Conservation (phyloP, 2,797 vertebrate genomes). For the Arctocebus calabarensis region DNA sequence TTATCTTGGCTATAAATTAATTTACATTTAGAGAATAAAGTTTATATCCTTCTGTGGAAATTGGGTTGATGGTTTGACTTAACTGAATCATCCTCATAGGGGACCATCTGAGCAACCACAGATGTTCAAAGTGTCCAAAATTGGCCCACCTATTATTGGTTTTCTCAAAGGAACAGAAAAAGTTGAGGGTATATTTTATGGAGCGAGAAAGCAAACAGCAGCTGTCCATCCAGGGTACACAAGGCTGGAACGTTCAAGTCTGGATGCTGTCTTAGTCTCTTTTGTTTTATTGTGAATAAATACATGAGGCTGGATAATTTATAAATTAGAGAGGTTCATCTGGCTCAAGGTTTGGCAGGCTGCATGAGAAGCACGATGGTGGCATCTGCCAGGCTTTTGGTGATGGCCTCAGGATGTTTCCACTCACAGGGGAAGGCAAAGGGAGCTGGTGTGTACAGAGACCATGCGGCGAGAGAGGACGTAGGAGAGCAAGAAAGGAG, state of each 20-base stretch:
- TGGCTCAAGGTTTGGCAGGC: neutral
- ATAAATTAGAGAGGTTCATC: neutral
- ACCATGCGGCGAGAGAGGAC: accelerated
- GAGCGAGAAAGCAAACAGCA: neutral
- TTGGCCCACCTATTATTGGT: neutral
- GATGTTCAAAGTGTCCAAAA: neutral
- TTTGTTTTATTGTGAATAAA: neutral
- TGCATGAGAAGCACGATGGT: neutral
- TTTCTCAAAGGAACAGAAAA: slow-evolving; percentile 3
- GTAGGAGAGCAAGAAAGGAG: neutral
- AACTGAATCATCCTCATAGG: neutral
- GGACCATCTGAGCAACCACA: neutral
- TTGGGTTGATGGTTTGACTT: neutral
- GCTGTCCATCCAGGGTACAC: neutral
- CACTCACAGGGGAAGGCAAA: neutral
- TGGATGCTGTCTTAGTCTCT: neutral
- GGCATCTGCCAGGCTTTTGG: no score
- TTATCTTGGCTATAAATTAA: neutral
- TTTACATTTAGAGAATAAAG: slow-evolving; percentile 49
- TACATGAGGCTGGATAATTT: neutral
- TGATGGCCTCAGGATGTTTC: neutral
- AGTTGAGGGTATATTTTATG: neutral
- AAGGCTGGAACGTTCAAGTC: neutral
- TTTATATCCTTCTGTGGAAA: neutral
- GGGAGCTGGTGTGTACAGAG: neutral